These are phyloP conservation scores for Laticauda colubrina DNA, from an alignment of 2,113 vertebrate species.

Conservation along the genomic window DNA sequence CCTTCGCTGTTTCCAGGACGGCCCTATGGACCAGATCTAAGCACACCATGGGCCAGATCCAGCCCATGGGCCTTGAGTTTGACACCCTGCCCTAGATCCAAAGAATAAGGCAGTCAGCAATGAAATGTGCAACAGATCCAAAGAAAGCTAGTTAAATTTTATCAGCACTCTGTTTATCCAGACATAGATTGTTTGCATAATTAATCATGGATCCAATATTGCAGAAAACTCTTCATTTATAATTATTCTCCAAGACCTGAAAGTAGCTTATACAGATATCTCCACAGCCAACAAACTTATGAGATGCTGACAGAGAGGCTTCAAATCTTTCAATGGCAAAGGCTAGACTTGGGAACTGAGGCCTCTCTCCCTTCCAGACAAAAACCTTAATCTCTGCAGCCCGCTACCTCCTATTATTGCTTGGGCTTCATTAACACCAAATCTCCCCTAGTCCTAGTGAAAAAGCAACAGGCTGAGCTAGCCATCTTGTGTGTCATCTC, in stretches of 20 bases:
- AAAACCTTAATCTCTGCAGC: not conserved
- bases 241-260: not conserved
- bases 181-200: not conserved
- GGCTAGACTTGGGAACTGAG: not conserved
- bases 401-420: not conserved
- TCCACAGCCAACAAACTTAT: not conserved
- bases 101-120: not conserved
- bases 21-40: too few species aligned
- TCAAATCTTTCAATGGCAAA: not conserved
- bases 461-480: not conserved
- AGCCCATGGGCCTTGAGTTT: too few species aligned
- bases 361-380: not conserved
- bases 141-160: not conserved
- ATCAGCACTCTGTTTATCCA: not conserved
- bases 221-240: not conserved
- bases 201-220: not conserved
- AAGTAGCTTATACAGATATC: not conserved
- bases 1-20: too few species aligned
- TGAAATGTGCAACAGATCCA: not conserved
- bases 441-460: not conserved
- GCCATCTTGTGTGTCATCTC: not conserved
- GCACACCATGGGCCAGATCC: too few species aligned
- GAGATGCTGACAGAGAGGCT: not conserved
- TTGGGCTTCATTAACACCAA: not conserved
- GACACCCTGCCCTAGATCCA: not conserved